A percentile compares a stretch with the other conserved stretches of the same genome.
Evolutionary conservation across 2,113 vertebrate species (phyloP).

Genomic region (Silurus meridionalis): DNA sequence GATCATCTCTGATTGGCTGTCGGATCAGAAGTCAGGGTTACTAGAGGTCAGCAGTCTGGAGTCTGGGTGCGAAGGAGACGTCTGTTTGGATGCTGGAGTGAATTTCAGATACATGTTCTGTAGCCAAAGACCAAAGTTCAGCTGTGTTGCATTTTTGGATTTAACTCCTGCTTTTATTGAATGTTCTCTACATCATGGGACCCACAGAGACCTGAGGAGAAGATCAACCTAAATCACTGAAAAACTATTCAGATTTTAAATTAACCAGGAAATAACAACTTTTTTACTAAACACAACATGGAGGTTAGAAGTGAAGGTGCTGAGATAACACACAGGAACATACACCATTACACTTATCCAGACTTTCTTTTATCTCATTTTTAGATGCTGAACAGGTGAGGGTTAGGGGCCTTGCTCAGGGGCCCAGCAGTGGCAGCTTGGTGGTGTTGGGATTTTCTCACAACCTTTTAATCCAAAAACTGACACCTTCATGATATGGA

Average conservation of each 20-base stretch:
- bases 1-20: slow-evolving; percentile 10
- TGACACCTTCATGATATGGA: no score
- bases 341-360: neutral
- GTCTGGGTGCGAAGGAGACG: neutral
- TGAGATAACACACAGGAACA: neutral
- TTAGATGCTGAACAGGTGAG: no score
- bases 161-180: neutral
- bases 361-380: no score
- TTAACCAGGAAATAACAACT: neutral
- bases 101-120: no score
- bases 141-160: neutral
- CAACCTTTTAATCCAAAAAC: no score
- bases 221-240: neutral
- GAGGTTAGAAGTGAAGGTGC: neutral
- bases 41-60: neutral
- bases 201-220: neutral
- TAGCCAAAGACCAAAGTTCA: neutral
- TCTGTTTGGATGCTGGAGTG: neutral
- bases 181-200: neutral
- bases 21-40: neutral
- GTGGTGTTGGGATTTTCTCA: no score
- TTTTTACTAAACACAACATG: neutral
- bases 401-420: no score
- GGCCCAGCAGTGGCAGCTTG: no score
- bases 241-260: neutral